These are phyloP conservation scores for Peromyscus polionotus DNA, from an alignment of 2,113 vertebrate species.

Conservation along the genomic window DNA sequence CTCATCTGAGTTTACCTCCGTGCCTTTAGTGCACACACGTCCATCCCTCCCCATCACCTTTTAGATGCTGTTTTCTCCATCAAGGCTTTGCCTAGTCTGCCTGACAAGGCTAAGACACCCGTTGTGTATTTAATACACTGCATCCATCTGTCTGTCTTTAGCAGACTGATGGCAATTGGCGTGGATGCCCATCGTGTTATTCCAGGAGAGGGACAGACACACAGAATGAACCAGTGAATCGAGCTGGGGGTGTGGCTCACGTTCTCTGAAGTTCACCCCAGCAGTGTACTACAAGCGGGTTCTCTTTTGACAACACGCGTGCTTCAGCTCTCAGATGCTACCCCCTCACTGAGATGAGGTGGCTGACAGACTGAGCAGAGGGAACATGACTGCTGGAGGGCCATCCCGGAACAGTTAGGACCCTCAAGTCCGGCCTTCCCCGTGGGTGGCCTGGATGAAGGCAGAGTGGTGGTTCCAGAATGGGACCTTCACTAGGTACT, in stretches of 20 bases:
- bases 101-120: neutral
- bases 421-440: neutral
- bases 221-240: neutral
- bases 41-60: neutral
- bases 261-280: slow-evolving; percentile 33
- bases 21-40: neutral
- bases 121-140: neutral
- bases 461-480: neutral
- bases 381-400: neutral
- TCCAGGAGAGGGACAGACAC: neutral
- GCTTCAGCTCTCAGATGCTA: neutral
- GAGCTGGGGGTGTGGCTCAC: neutral
- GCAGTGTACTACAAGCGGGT: neutral
- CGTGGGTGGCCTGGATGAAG: neutral
- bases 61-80: neutral
- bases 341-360: neutral
- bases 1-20: neutral
- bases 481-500: neutral
- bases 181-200: neutral
- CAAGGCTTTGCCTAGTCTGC: neutral
- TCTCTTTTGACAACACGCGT: neutral
- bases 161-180: neutral
- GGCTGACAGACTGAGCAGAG: neutral
- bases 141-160: neutral
- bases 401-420: neutral